Evolutionary conservation across 2,113 vertebrate species (phyloP).

Genomic region (Thymallus thymallus): DNA sequence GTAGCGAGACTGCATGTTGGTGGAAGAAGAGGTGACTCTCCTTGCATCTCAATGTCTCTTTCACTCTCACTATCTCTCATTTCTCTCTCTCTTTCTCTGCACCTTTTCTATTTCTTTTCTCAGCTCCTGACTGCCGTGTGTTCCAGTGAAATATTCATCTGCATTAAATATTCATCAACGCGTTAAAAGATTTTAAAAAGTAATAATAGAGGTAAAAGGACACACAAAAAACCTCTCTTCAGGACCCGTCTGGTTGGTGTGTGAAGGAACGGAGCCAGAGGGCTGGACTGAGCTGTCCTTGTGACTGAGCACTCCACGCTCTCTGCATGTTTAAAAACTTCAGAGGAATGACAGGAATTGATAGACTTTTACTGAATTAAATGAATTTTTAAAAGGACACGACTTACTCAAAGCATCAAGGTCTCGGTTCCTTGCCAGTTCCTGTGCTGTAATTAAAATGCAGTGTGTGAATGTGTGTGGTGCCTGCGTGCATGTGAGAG

Average conservation of each 20-base stretch:
- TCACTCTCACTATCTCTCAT: neutral
- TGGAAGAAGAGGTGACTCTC: slow-evolving; percentile 27
- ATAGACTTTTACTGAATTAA: slow-evolving; percentile 3
- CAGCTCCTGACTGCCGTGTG: slow-evolving; percentile 35
- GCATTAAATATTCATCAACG: slow-evolving; percentile 51
- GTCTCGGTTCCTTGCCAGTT: neutral
- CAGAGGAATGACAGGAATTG: slow-evolving; percentile 10
- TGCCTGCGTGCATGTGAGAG: neutral
- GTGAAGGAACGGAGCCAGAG: slow-evolving; percentile 11
- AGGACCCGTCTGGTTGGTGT: slow-evolving; percentile 8
- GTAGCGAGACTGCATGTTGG: neutral
- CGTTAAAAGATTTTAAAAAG: slow-evolving; percentile 64
- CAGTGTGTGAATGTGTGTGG: neutral
- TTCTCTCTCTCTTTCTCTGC: neutral
- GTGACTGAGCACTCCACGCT: neutral
- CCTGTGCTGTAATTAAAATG: neutral
- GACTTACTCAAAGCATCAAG: neutral
- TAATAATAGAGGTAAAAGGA: slow-evolving; percentile 55
- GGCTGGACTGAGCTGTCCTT: slow-evolving; percentile 10
- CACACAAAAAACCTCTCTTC: slow-evolving; percentile 7
- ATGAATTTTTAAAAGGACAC: neutral
- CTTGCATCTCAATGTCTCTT: slow-evolving; percentile 35
- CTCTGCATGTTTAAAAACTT: slow-evolving; percentile 24
- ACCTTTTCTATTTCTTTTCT: neutral
- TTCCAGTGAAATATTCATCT: slow-evolving; percentile 60